Base-by-base conservation (phyloP, 2,888 invertebrate species). In the Machimus rusticus region DNA sequence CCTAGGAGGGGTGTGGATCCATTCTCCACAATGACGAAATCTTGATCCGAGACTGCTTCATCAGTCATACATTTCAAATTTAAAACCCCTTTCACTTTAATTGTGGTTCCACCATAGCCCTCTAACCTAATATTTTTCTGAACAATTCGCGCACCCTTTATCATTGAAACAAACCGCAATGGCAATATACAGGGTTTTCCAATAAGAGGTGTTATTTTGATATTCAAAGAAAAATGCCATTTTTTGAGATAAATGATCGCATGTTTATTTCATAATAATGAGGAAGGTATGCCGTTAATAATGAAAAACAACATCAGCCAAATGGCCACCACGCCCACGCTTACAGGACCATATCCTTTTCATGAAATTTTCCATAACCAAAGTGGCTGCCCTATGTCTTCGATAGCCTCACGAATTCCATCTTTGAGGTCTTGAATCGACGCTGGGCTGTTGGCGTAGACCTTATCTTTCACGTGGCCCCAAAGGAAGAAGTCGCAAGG, bases 401-500 rank as follows among this genome's bases (percentile, higher is more conserved):
- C 39, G 39, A 39, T 39, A 39, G 39, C 39, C 39, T 39, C 39
- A 39, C 39, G 39, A 39, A 66, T 66, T 19, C 66, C 66, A 66
- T 66, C 66, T 66, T 66, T 66, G 66, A 66, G 66, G 66, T 66
- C 12, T 66, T 66, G 66, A 66, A 66, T 86, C n/a, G 78, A 86
- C 34, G 5, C 12, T 55, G 86, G 78, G 34, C 12, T 37, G 55
- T 86, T 79, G 77, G 86, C 87, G 37, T 78, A 86, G 86, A 79
- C 87, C 66, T 66, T 66, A 16, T 66, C 66, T 66, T 66, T 66
- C 66, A 66, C 66, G 66, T 66, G 23, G 66, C 77, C 78, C 78
- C 86, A 86, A 46, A 86, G 66, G 19, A 86, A 79, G 57, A 86
- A 86, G 87, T 86, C 76, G 5, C 6, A 86, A 46, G 43, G 43